These are phyloP conservation scores for Pterostichus madidus DNA, from an alignment of 2,888 invertebrate species.

Conservation along the genomic window DNA sequence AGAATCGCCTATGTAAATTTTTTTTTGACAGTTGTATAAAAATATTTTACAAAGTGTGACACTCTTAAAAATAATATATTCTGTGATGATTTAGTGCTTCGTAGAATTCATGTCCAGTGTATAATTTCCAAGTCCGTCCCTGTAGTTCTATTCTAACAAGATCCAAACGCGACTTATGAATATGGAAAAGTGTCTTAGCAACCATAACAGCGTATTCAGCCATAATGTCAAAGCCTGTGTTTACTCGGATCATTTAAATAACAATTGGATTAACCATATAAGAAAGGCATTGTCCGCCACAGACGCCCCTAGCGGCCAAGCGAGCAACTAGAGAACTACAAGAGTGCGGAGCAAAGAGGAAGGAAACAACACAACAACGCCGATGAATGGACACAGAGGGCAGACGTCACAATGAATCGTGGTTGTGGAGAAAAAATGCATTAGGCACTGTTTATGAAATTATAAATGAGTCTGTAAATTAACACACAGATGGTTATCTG, in stretches of 20 bases:
- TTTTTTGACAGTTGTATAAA: too few species aligned
- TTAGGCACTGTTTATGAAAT: conserved; percentile 55
- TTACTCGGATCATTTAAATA: conserved; percentile 65
- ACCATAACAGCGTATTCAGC: conserved; percentile 34
- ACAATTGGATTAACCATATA: conserved; percentile 66
- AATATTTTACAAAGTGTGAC: neutral
- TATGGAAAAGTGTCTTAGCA: conserved; percentile 54
- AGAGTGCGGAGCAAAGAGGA: neutral
- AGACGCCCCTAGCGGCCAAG: conserved; percentile 35
- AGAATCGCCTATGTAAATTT: too few species aligned
- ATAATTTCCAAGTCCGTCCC: conserved; percentile 36
- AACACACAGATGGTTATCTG: conserved; percentile 60
- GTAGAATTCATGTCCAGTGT: neutral
- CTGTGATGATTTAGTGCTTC: neutral
- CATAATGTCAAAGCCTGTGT: conserved; percentile 55
- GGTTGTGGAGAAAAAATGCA: conserved; percentile 48
- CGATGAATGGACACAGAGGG: conserved; percentile 1
- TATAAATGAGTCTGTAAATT: conserved; percentile 61
- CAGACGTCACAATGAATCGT: conserved; percentile 36
- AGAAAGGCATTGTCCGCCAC: conserved; percentile 57
- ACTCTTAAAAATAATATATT: neutral
- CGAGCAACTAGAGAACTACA: conserved; percentile 23
- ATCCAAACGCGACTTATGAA: conserved; percentile 57
- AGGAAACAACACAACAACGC: conserved; percentile 41
- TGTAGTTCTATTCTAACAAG: conserved; percentile 12